Base-by-base conservation (phyloP, 2,797 vertebrate genomes). In the Oryzias dopingdopingensis region DNA sequence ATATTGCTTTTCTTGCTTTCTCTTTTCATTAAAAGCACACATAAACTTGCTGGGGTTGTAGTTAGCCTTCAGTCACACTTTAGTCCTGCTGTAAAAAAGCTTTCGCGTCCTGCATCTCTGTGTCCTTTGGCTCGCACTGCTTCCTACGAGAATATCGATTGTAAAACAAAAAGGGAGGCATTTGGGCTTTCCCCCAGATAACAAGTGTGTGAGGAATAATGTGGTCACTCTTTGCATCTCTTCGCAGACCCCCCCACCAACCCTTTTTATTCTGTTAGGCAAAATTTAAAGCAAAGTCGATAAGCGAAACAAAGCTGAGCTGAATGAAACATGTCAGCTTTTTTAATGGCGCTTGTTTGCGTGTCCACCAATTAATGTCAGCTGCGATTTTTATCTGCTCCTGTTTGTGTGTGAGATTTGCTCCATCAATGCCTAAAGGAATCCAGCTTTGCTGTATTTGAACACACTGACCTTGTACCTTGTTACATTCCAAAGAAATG, bases 241-340 rank as follows among this genome's bases (percentile, higher is more conserved):
- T 63, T 56, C 51, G 48, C 62, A 5, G 10, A 14, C 42, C 47
- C 17, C 20, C 49, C 41, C 51, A 17, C 57, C 57, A 12, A n/a
- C 22, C 44, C 54, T 45, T 3, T 20, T 12, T 32, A 32, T 32
- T 52, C 48, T 17, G 63, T 71, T 60, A 22, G 74, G 63, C 16
- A 54, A 67, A 81, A 67, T 59, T 32, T 62, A 53, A 58, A 61
- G 52, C 10, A 0, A 7, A 66, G 55, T 54, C 37, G 17, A 73
- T 78, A 60, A 74, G 56, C 24, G 54, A 61, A 17, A 26, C 10
- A 63, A 62, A 59, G 15, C 55, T 61, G 43, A 24, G 47, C 67
- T 67, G 81, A 84, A 86, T 85, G 65, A 77, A 82, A 86, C 79
- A 74, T 70, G 78, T 62, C 79, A 74, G 63, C 18, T 80, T 82